Percentiles rank a stretch among this genome's conserved stretches.
Evolutionary conservation across 2,888 invertebrate species (phyloP).

Genomic region (Schizotus pectinicornis): DNA sequence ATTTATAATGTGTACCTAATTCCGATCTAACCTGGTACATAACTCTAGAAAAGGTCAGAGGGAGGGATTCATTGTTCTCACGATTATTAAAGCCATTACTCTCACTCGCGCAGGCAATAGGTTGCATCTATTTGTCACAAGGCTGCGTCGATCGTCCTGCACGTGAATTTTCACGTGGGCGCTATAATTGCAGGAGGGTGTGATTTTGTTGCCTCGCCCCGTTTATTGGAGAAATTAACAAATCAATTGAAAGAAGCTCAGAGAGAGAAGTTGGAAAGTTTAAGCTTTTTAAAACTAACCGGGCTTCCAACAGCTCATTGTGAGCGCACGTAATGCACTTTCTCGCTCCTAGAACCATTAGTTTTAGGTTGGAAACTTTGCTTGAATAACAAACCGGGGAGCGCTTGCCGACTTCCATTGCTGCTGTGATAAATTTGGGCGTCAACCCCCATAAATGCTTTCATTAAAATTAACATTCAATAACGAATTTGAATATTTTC

Average conservation of each 20-base stretch:
- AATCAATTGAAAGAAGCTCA: background rate
- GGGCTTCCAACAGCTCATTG: too few species aligned
- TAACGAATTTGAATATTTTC: too few species aligned
- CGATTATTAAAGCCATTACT: conserved; percentile 42
- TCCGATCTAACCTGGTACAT: conserved; percentile 3
- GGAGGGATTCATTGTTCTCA: conserved; percentile 31
- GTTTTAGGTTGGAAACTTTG: conserved; percentile 7
- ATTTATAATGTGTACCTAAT: background rate
- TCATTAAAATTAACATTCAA: too few species aligned
- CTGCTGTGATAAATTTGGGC: too few species aligned
- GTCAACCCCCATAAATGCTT: too few species aligned
- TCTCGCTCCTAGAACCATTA: conserved; percentile 13
- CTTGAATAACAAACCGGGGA: background rate
- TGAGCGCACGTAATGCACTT: background rate
- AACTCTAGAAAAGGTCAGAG: background rate
- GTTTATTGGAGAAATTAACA: background rate
- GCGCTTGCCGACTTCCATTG: too few species aligned
- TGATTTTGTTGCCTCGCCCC: too few species aligned
- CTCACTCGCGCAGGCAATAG: conserved; percentile 32
- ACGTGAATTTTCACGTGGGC: conserved; percentile 23
- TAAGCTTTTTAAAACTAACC: background rate
- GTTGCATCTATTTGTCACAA: conserved; percentile 39
- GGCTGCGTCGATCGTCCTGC: conserved; percentile 31
- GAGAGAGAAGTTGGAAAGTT: background rate
- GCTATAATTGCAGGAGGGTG: too few species aligned